Percentiles rank a stretch among this genome's conserved stretches.
Evolutionary conservation across 2,797 vertebrate genomes (phyloP).

Genomic region (Cuculus canorus): DNA sequence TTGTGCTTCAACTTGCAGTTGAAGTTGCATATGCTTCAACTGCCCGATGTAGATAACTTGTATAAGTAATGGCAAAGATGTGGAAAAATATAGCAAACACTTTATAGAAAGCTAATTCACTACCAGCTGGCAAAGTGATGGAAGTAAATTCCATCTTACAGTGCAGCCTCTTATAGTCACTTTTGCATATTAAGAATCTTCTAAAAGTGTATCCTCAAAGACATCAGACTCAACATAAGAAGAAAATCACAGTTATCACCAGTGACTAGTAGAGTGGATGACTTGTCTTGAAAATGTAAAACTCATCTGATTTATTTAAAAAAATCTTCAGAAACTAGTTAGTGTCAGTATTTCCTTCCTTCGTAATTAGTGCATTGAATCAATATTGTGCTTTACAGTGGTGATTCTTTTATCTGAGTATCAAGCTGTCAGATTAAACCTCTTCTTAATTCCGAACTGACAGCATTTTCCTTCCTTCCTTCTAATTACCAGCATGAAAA

Average conservation of each 20-base stretch:
- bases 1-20: neutral
- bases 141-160: neutral
- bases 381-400: neutral
- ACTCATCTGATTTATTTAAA: neutral
- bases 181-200: neutral
- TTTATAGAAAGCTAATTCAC: neutral
- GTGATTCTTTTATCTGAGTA: neutral
- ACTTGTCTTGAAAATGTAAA: neutral
- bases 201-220: neutral
- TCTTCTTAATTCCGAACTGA: neutral
- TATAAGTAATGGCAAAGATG: neutral
- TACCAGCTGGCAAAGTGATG: neutral
- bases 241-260: neutral
- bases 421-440: neutral
- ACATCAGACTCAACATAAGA: neutral
- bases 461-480: neutral
- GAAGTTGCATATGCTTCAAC: neutral
- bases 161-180: neutral
- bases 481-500: conserved; percentile 14
- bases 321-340: neutral
- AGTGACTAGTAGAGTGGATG: neutral
- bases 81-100: neutral
- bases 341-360: neutral
- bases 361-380: neutral
- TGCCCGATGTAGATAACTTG: neutral